phyloP scores from a whole-genome alignment of 2,888 invertebrate species.

The Dromius quadrimaculatus region DNA sequence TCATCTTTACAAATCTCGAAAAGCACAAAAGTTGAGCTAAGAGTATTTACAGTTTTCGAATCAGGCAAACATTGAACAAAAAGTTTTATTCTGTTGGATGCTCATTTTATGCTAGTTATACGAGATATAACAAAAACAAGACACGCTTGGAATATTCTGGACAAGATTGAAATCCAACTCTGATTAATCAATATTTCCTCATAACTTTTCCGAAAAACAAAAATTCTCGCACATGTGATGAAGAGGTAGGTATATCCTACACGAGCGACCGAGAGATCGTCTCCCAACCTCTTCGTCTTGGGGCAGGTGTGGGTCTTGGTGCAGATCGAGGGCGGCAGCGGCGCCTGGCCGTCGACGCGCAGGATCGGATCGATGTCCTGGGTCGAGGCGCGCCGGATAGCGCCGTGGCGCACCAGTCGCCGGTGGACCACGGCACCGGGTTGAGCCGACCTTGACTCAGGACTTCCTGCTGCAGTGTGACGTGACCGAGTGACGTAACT shows the following conservation, averaged over 20 bases:
- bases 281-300: conserved; percentile 10
- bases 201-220: conserved; percentile 5
- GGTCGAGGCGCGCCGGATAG: conserved; percentile 19
- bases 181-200: too few species aligned
- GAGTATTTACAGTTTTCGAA: too few species aligned
- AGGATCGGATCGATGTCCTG: conserved; percentile 26
- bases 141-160: too few species aligned
- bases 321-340: conserved; percentile 4
- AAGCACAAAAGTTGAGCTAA: too few species aligned
- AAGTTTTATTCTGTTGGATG: too few species aligned
- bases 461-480: too few species aligned
- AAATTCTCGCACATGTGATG: conserved; percentile 5
- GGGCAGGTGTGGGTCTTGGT: conserved; percentile 29
- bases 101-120: too few species aligned
- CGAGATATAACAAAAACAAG: too few species aligned
- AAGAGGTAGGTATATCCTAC: conserved; percentile 20
- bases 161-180: too few species aligned
- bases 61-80: too few species aligned
- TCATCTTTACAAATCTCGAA: too few species aligned
- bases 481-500: not conserved
- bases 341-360: conserved; percentile 22
- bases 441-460: not conserved
- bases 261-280: conserved; percentile 5
- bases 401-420: conserved; percentile 37
- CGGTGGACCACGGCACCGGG: conserved; percentile 16